Percentiles rank a stretch among this genome's conserved stretches.
Evolutionary conservation across 1,140 invertebrate species (phyloP).

Genomic region (Drosophila subobscura): DNA sequence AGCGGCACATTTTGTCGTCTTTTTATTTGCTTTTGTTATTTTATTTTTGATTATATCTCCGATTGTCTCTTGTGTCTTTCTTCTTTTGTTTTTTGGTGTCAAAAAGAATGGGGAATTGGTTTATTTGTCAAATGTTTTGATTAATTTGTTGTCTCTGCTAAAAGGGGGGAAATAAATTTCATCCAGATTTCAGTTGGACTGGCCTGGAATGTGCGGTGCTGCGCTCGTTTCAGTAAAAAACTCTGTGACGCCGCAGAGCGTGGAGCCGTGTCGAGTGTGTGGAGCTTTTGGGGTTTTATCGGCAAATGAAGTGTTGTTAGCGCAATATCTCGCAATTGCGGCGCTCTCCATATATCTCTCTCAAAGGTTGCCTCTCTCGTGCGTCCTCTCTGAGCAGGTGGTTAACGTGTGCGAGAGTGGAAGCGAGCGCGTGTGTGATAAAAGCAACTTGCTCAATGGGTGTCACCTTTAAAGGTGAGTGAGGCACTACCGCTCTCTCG

Average conservation of each 20-base stretch:
- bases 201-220: constrained; percentile 27
- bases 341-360: constrained; percentile 6
- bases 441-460: constrained; percentile 18
- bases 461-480: constrained; percentile 14
- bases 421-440: constrained; percentile 32
- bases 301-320: constrained; percentile 63
- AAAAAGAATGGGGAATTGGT: constrained; percentile 30
- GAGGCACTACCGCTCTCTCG: constrained; percentile 3
- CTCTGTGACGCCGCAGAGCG: constrained; percentile 45
- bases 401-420: neutral
- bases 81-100: constrained; percentile 10
- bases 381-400: no score
- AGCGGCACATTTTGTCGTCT: constrained; percentile 78
- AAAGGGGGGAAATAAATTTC: constrained; percentile 56
- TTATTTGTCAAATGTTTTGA: constrained; percentile 50
- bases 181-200: constrained; percentile 38
- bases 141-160: constrained; percentile 49
- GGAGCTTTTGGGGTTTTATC: constrained; percentile 73
- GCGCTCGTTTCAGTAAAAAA: constrained; percentile 53
- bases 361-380: no score
- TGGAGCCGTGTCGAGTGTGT: constrained; percentile 27
- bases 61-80: constrained; percentile 16
- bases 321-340: constrained; percentile 60
- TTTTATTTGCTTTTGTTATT: constrained; percentile 24
- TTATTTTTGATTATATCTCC: constrained; percentile 1